phyloP scores from a whole-genome alignment of 2,797 vertebrate species.

The Okamejei kenojei region DNA sequence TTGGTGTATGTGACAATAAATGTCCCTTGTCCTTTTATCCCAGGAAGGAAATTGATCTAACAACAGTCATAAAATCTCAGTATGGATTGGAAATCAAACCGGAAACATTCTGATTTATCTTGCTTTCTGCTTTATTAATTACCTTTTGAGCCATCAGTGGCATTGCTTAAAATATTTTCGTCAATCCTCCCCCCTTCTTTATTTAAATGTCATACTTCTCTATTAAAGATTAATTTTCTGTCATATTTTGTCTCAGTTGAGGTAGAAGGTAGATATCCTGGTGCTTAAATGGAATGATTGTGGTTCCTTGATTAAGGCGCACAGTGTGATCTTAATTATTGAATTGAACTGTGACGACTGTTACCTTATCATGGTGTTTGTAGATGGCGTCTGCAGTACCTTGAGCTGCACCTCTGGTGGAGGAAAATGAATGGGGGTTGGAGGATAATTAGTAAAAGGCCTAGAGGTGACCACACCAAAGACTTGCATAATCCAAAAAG shows the following conservation, averaged over 20 bases:
- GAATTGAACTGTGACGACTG: neutral
- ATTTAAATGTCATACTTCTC: neutral
- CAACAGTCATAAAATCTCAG: slow-evolving; percentile 41
- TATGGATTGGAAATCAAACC: neutral
- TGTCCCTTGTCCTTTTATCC: too few species aligned
- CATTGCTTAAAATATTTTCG: neutral
- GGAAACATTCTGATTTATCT: neutral
- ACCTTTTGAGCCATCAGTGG: neutral
- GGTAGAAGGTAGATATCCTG: neutral
- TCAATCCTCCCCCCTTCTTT: neutral
- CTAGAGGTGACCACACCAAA: slow-evolving; percentile 49
- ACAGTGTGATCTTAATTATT: slow-evolving; percentile 1
- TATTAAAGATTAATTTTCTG: neutral
- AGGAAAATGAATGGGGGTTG: slow-evolving; percentile 30
- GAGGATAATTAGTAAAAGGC: slow-evolving; percentile 38
- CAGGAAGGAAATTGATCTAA: too few species aligned
- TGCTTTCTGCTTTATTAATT: slow-evolving; percentile 34
- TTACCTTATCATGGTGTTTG: neutral
- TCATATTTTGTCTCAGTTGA: neutral
- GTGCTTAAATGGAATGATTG: neutral
- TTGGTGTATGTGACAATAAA: too few species aligned
- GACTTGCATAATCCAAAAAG: slow-evolving; percentile 41
- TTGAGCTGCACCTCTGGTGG: slow-evolving; percentile 27
- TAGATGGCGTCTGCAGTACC: slow-evolving; percentile 10
- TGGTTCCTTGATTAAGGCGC: slow-evolving; percentile 6